These are phyloP conservation scores for Polymixis lichenea DNA, from an alignment of 2,888 invertebrate genomes.

Conservation along the genomic window DNA sequence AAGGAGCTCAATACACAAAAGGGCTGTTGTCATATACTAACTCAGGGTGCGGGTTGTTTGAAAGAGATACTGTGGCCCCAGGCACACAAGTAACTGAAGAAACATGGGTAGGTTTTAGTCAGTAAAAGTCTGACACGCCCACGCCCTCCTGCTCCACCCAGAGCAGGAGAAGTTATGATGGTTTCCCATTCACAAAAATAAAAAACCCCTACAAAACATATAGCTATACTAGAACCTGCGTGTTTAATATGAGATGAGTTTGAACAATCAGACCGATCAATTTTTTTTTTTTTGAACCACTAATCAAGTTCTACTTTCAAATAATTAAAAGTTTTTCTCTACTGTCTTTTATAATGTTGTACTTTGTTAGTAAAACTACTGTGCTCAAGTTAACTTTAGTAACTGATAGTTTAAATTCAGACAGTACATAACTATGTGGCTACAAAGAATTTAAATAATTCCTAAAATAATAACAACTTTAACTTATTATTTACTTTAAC, in stretches of 20 bases:
- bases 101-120: too few relatives aligned
- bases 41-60: too few relatives aligned
- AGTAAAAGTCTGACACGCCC: too few relatives aligned
- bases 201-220: too few relatives aligned
- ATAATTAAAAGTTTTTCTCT: not conserved
- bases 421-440: not conserved
- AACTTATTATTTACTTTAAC: too few relatives aligned
- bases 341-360: not conserved
- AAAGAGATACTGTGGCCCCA: too few relatives aligned
- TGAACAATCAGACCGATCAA: not conserved
- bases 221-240: not conserved
- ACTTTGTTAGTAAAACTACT: not conserved
- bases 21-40: not conserved
- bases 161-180: too few relatives aligned
- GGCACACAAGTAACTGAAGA: too few relatives aligned
- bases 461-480: too few relatives aligned
- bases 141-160: too few relatives aligned
- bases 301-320: not conserved
- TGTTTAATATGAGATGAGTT: not conserved
- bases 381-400: not conserved
- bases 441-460: not conserved
- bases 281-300: not conserved
- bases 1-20: not conserved
- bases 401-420: not conserved
- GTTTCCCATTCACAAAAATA: too few relatives aligned